These are phyloP conservation scores for Micropoecilia bifurca DNA, from an alignment of 2,797 vertebrate genomes.

Conservation along the genomic window DNA sequence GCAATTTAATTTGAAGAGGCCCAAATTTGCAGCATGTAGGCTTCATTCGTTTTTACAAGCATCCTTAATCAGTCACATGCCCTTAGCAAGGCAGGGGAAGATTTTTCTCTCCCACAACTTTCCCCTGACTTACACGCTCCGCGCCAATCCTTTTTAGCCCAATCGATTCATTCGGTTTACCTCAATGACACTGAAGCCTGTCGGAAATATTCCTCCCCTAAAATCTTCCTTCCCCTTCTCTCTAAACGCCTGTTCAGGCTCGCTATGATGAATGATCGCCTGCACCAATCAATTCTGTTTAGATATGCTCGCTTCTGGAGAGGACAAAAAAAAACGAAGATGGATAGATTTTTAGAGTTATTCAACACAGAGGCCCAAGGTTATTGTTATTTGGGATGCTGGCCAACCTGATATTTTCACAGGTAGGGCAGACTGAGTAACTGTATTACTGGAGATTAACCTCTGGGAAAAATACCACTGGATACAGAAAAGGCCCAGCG, in stretches of 20 bases:
- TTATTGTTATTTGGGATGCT: slow-evolving; percentile 56
- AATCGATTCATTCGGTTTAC: slow-evolving; percentile 52
- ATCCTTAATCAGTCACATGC: slow-evolving; percentile 24
- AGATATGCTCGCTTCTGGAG: slow-evolving; percentile 66
- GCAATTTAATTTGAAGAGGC: slow-evolving; percentile 54
- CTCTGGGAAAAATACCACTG: slow-evolving; percentile 7
- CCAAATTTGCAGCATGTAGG: slow-evolving; percentile 24
- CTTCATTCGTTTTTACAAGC: slow-evolving; percentile 28
- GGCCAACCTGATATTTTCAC: slow-evolving; percentile 41
- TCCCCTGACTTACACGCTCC: neutral
- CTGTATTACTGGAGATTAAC: slow-evolving; percentile 11
- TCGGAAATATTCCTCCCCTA: slow-evolving; percentile 52
- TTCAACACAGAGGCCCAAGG: slow-evolving; percentile 58
- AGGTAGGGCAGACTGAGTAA: slow-evolving; percentile 7
- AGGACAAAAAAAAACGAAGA: slow-evolving; percentile 39
- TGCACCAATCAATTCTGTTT: slow-evolving; percentile 69
- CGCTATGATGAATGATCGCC: slow-evolving; percentile 61
- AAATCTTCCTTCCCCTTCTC: slow-evolving; percentile 46
- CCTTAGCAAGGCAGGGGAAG: neutral
- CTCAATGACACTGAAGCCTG: slow-evolving; percentile 34
- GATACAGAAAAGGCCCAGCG: neutral
- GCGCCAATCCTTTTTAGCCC: slow-evolving; percentile 13
- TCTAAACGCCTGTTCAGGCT: slow-evolving; percentile 42
- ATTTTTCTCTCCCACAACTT: neutral
- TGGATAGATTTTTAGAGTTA: slow-evolving; percentile 55